Evolutionary conservation across 2,888 invertebrate species (phyloP).

Genomic region (Polylopha cassiicola): DNA sequence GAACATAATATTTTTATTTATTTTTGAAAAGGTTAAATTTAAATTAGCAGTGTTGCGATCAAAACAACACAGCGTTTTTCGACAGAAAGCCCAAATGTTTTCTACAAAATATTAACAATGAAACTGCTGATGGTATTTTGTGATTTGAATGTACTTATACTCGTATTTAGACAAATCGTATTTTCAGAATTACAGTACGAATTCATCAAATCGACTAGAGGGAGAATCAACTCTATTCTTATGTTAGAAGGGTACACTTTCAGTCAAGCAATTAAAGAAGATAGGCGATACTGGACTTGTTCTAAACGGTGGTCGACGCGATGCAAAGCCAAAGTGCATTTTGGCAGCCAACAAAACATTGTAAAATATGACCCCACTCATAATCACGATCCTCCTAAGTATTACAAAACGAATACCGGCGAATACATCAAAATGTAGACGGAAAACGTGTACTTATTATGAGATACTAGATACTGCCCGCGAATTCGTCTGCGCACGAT

Average conservation of each 20-base stretch:
- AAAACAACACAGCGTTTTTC: too few species aligned
- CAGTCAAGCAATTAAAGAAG: constrained; percentile 26
- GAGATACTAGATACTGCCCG: too few species aligned
- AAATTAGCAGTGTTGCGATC: too few species aligned
- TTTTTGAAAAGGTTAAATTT: too few species aligned
- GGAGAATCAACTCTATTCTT: constrained; percentile 28
- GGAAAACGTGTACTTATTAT: too few species aligned
- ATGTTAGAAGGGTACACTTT: constrained; percentile 30
- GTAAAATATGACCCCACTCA: constrained; percentile 26
- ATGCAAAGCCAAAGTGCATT: constrained; percentile 29
- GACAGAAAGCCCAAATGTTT: too few species aligned
- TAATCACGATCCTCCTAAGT: constrained; percentile 25
- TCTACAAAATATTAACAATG: too few species aligned
- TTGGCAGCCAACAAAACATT: constrained; percentile 27
- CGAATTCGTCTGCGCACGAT: too few species aligned
- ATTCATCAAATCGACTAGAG: constrained; percentile 37
- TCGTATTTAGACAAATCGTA: not conserved
- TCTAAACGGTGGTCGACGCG: constrained; percentile 22
- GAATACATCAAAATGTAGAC: constrained; percentile 22
- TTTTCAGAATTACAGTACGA: constrained; percentile 29
- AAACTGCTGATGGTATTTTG: too few species aligned
- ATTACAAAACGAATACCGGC: constrained; percentile 9
- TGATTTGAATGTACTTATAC: too few species aligned
- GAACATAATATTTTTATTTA: too few species aligned
- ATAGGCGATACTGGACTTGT: constrained; percentile 30